Evolutionary conservation across 2,797 vertebrate species (phyloP).

Genomic region (Mormyrus hasselquistii): DNA sequence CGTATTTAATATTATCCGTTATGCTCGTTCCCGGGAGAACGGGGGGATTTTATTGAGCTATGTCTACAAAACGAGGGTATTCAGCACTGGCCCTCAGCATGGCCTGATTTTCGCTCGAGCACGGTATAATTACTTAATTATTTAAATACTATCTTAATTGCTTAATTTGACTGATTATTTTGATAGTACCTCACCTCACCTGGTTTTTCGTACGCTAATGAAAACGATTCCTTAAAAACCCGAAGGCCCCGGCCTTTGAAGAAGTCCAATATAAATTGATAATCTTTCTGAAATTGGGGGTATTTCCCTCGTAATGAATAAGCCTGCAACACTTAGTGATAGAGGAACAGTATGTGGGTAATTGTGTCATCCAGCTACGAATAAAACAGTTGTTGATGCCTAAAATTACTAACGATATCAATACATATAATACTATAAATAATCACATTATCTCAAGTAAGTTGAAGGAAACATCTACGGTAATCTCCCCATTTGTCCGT

Average conservation of each 20-base stretch:
- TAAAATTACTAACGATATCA: background rate
- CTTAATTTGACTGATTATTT: background rate
- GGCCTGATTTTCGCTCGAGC: background rate
- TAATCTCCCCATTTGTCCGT: background rate
- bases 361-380: background rate
- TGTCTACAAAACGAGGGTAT: background rate
- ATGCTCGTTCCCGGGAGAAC: background rate
- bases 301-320: background rate
- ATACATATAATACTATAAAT: background rate
- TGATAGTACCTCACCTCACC: constrained; percentile 5
- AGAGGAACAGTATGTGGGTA: background rate
- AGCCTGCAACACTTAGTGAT: background rate
- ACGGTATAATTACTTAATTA: background rate
- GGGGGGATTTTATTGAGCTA: background rate
- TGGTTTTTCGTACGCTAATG: constrained; percentile 1
- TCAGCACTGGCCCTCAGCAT: background rate
- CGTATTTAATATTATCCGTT: background rate
- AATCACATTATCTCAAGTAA: background rate
- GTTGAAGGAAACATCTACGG: background rate
- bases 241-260: background rate
- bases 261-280: background rate
- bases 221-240: background rate
- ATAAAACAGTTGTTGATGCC: background rate
- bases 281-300: background rate
- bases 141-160: background rate